These are phyloP conservation scores for Cotesia typhae DNA, from an alignment of 1,140 invertebrate species.

Conservation along the genomic window DNA sequence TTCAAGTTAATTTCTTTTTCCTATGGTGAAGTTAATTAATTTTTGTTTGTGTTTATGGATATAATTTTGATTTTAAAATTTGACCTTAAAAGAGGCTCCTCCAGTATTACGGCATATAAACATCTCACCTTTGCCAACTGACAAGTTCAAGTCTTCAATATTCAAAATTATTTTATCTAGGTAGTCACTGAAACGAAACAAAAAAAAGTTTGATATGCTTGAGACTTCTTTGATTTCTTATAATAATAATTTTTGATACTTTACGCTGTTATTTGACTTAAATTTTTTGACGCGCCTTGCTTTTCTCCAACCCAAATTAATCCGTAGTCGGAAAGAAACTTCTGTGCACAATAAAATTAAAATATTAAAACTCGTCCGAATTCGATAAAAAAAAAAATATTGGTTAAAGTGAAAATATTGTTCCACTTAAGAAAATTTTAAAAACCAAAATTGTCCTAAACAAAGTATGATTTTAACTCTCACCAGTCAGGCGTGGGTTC, in stretches of 20 bases:
- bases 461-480: too few relatives aligned
- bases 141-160: constrained; percentile 56
- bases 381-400: constrained; percentile 11
- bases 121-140: constrained; percentile 56
- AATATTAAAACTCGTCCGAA: not conserved
- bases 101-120: constrained; percentile 53
- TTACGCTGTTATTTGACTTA: constrained; percentile 43
- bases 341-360: constrained; percentile 39
- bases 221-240: constrained; percentile 20
- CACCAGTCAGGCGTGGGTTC: too few relatives aligned
- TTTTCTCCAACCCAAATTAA: constrained; percentile 54
- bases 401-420: too few relatives aligned
- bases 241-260: constrained; percentile 29
- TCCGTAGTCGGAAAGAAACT: constrained; percentile 57
- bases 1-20: too few relatives aligned
- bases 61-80: not conserved
- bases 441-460: too few relatives aligned
- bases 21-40: not conserved
- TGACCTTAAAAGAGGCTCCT: constrained; percentile 57
- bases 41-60: not conserved
- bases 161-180: constrained; percentile 52
- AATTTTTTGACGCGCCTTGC: constrained; percentile 22
- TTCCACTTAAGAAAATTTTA: too few relatives aligned
- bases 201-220: constrained; percentile 38
- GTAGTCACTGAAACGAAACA: constrained; percentile 51